These are phyloP conservation scores for Nomada hirtipes DNA, from an alignment of 2,888 invertebrate genomes.

Conservation along the genomic window DNA sequence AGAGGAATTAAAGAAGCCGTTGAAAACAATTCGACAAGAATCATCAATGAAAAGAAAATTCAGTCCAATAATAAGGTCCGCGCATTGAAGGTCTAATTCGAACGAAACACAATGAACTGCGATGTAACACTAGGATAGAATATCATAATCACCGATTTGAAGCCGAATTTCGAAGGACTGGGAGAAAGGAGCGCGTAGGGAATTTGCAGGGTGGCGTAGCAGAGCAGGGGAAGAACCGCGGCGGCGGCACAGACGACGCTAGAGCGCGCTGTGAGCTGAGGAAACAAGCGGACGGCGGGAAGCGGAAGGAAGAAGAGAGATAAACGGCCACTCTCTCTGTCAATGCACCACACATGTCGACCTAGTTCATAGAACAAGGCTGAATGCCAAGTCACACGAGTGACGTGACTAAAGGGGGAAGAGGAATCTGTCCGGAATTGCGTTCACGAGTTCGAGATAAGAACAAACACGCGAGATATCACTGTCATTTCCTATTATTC, in stretches of 20 bases:
- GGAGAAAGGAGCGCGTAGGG: neutral
- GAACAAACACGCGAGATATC: constrained; percentile 31
- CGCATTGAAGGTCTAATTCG: too few species aligned
- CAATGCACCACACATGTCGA: constrained; percentile 77
- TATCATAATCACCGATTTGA: too few species aligned
- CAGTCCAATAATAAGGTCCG: too few species aligned
- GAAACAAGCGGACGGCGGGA: constrained; percentile 5
- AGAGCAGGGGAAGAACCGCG: neutral
- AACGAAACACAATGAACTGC: too few species aligned
- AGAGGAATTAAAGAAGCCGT: too few species aligned
- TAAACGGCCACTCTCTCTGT: constrained; percentile 59
- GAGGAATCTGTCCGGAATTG: constrained; percentile 20
- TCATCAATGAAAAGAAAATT: too few species aligned
- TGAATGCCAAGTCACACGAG: constrained; percentile 65
- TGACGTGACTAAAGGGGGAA: constrained; percentile 9
- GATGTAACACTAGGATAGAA: too few species aligned
- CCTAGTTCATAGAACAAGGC: constrained; percentile 81
- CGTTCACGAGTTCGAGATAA: constrained; percentile 33
- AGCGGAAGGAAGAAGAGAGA: constrained; percentile 49
- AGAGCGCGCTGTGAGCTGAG: neutral
- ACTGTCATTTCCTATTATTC: constrained; percentile 22
- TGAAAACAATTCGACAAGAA: too few species aligned
- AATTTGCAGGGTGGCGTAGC: neutral
- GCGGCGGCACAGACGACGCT: neutral
- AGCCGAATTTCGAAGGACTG: too few species aligned